Evolutionary conservation across 2,888 invertebrate genomes (phyloP), one percentile per base, ranked within the genome.

Genomic region (Orchesellides sinensis): DNA sequence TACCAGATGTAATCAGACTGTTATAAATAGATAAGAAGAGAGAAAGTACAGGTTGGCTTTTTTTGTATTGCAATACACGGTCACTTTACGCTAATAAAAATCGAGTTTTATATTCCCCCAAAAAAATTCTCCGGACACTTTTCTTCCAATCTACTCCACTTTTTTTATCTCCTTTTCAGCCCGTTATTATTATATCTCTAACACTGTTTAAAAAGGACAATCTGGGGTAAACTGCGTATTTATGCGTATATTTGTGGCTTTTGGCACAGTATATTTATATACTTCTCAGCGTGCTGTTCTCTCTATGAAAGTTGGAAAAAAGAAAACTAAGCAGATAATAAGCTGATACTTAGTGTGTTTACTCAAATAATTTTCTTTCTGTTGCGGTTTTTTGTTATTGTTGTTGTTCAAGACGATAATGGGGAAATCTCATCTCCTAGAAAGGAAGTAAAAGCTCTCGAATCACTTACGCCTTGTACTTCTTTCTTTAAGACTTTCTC

Each of bases 401-500:
- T 23, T 54, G 45, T 29, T 66, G 8, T 21, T 52, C 10, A 25
- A 40, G 35, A 66, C 29, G 56, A 52, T 66, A 70, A 63, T 14
- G 32, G 17, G 29, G 45, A 63, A 75, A 75, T 75, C 56, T 66
- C 66, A 52, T 75, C 54, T 72, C 29, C 25, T 29, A 27, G 40
- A 27, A 27, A 70, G 47, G 69, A 29, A 69, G 59, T 47, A 61
- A 27, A 69, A 79, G 65, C 80, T n/a, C n/a, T 72, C 66, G 45
- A 70, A 45, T 79, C 70, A 45, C 66, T 72, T 56, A 65, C 47
- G 66, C 59, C 40, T 35, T 27, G 35, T 52, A 19, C 65, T 54
- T 29, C 54, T 56, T 27, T 12, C 49, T 32, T 47, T 49, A 5
- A 6, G 14, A 14, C 6, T 14, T 35, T 61, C 2, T 56, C 61